Evolutionary conservation across 1,140 invertebrate genomes (phyloP), one percentile per base, ranked within the genome.

Genomic region (Brachionus koreanus): DNA sequence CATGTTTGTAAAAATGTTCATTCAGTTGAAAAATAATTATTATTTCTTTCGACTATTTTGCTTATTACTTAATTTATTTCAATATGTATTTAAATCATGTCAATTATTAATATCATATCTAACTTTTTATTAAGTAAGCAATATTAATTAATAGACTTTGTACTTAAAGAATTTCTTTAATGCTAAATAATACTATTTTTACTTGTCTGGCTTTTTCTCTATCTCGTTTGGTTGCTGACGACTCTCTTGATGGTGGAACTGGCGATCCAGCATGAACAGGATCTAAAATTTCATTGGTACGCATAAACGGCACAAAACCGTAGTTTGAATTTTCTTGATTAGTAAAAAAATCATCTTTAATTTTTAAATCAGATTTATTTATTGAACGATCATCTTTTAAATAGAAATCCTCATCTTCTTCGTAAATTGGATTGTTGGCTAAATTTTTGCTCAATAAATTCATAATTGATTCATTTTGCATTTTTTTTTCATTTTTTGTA

Each of bases 271-370:
- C 87, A 72, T 84, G 83, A 5, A 84, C 83, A 12, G 88, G 88
- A 82, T 88, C 87, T 25, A 89, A 84, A 23, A 89, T 82, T 42
- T 87, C 87, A 65, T 85, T 84, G 29, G 86, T 88, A 63, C 88
- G 83, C 35, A 85, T 86, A 84, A 88, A 88, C 33, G 88, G 87
- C 35, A 88, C 83, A 84, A 88, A 88, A 16, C 87, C 86, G 42
- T 35, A 42, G 10, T 83, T 63, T 25, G 75, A 77, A 19, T 37
- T 49, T 16, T 23, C 25, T 12, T 61, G 49, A 16, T 13, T 29
- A 79, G 23, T 79, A 7, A 52, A 61, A 35, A n/a, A 29, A n/a
- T 13, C 46, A 16, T 74, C 43, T 74, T 74, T 43, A 13, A 74
- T 25, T 42, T 74, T n/a, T 0, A 69, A 23, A 39, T 69, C 37